A percentile compares a stretch with the other conserved stretches of the same genome.
Evolutionary conservation across 2,797 vertebrate species (phyloP).

Genomic region (Borostomias antarcticus): DNA sequence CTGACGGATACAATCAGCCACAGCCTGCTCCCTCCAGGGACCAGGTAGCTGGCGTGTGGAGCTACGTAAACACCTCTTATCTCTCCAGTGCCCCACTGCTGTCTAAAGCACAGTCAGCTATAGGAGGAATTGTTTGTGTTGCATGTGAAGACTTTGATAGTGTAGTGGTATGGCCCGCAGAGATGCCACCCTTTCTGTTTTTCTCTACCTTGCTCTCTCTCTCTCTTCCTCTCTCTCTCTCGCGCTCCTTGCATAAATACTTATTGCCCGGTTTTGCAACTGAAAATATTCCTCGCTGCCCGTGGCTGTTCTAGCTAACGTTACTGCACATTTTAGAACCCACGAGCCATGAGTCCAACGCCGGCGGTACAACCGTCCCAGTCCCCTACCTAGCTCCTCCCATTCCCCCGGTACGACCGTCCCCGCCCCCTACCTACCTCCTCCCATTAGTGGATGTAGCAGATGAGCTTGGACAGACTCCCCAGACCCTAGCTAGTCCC

Average conservation of each 20-base stretch:
- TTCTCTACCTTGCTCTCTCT: background rate
- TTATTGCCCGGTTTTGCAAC: background rate
- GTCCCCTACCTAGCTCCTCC: too few species aligned
- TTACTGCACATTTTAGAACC: background rate
- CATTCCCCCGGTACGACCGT: too few species aligned
- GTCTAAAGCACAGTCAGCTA: background rate
- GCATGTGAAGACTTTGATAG: background rate
- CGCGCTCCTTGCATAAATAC: background rate
- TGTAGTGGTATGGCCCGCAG: background rate
- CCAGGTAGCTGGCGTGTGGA: constrained; percentile 1
- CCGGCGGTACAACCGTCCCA: background rate
- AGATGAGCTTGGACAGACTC: constrained; percentile 94
- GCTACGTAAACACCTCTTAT: constrained; percentile 37
- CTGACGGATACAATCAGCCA: constrained; percentile 61
- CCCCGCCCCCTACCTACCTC: constrained; percentile 83
- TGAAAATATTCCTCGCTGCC: background rate
- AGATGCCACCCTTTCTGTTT: background rate
- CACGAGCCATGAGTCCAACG: background rate
- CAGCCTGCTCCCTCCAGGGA: constrained; percentile 31
- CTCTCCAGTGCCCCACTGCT: constrained; percentile 19
- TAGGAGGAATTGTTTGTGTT: background rate
- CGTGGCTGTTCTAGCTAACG: background rate
- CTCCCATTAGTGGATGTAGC: constrained; percentile 99
- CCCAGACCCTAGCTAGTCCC: too few species aligned
- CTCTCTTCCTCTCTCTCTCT: background rate